Evolutionary conservation across 2,113 vertebrate species (phyloP).

Genomic region (Poeciliopsis occidentalis): DNA sequence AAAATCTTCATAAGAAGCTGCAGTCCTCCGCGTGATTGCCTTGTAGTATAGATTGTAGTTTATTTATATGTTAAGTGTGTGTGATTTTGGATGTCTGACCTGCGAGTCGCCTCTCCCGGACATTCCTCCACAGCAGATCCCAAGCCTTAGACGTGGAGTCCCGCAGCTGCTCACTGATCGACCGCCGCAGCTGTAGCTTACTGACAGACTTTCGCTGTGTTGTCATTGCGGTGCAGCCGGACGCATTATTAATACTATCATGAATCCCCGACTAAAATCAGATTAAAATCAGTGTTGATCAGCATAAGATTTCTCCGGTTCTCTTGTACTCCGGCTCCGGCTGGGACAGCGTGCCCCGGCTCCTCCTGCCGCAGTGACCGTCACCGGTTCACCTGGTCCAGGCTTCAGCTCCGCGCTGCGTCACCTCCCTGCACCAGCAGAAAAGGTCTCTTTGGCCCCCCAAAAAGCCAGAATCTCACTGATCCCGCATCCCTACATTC

Average conservation of each 20-base stretch:
- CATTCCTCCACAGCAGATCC: conserved; percentile 93
- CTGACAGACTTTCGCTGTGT: conserved; percentile 76
- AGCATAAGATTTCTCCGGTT: conserved; percentile 2
- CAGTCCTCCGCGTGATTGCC: no score
- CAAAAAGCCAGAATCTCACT: background rate
- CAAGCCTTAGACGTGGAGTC: conserved; percentile 94
- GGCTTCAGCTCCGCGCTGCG: conserved; percentile 60
- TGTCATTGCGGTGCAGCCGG: conserved; percentile 81
- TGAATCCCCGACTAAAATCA: conserved; percentile 42
- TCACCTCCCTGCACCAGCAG: conserved; percentile 71
- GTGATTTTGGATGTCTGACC: conserved; percentile 80
- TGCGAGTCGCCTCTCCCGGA: conserved; percentile 92
- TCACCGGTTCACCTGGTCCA: conserved; percentile 71
- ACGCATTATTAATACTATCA: conserved; percentile 67
- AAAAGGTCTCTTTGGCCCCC: conserved; percentile 4
- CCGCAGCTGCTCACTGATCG: conserved; percentile 94
- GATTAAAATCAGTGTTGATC: conserved; percentile 28
- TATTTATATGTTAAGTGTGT: conserved; percentile 1
- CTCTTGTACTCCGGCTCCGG: conserved; percentile 38
- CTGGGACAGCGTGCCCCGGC: conserved; percentile 33
- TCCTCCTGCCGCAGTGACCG: conserved; percentile 71
- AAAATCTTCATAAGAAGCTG: background rate
- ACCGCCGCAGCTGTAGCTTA: conserved; percentile 87
- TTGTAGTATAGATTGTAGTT: no score
- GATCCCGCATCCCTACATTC: conserved; percentile 1